Base-by-base conservation (phyloP, 2,113 vertebrate genomes). In the Larimichthys crocea region DNA sequence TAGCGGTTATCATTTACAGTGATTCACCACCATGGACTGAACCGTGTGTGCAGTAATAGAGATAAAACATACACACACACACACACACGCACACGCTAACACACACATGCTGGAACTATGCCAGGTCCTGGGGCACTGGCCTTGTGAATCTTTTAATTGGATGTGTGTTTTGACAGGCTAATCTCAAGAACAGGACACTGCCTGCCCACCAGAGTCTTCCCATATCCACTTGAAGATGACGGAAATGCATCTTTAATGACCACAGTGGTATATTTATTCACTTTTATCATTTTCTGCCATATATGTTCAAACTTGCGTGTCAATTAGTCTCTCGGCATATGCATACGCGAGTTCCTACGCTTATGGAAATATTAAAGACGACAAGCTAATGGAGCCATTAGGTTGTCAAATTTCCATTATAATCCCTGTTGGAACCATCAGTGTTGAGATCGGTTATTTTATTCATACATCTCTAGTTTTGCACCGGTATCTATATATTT, bases 81-180 rank as follows among this genome's bases (percentile, higher is more conserved):
- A 59, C 57, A 50, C 56, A 59, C 65, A 64, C 50, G 24, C 24
- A 24, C 24, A 24, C 24, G 24, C 48, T 70, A 46, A 49, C 61
- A 11, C 56, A 59, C 65, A 64, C 57, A 50, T 64, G 62, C 52
- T 78, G 62, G 59, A 87, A 48, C 2, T 3, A 42, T 35, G 86
- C 80, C 89, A 77, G 85, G 72, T 77, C 87, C 83, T 19, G 55
- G 77, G 87, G 86, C 86, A 22, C 78, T 83, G 70, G 75, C 89
- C 71, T 78, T 70, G 67, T 82, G 83, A 87, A 76, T 90, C 79
- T 90, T 88, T 91, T 92, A 92, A 92, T 91, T 89, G 80, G 91
- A 88, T 82, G 88, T 80, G 66, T 90, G 83, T 89, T 91, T 93
- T 92, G 88, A 93, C 87, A 86, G 62, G 68, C 74, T 88, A 90